Base-by-base conservation (phyloP, 2,888 invertebrate genomes). In the Anorthoa munda region DNA sequence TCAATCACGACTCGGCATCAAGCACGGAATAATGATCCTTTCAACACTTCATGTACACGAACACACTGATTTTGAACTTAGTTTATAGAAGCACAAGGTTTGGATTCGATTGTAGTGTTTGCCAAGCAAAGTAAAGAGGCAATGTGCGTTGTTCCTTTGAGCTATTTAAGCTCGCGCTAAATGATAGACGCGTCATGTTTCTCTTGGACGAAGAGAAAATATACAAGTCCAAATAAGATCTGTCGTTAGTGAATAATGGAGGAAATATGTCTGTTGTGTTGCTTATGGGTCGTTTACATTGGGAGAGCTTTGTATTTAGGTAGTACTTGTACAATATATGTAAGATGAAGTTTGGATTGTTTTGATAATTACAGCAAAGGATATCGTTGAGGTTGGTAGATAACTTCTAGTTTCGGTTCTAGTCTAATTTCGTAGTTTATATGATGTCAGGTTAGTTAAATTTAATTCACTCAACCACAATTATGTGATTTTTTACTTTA, bases 1-100 rank as follows among this genome's bases (percentile, higher is more conserved):
- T 89, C 90, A 88, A 89, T 89, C 89, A 90, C 84, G 80, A 68
- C 79, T 84, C 84, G 80, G 72, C 85, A 85, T 86, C 85, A 82
- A 86, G 83, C 82, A 59, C 70, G 50, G 79, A 85, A 88, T 88
- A 89, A 89, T 88, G 89, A 86, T 83, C 83, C 86, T 83, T 85
- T 88, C 88, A 88, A 86, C 89, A 85, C 86, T 84, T 74, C 66
- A 72, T 72, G 65, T 78, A 69, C 64, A 82, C 75, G 18, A 21
- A 46, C 21, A 39, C n/a, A 50, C 9, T n/a, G 5, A 86, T 15
- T 72, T 65, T 67, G 58, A 76, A 79, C 86, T 31, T 51, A 76
- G 53, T 7, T 0, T 15, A 0, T 15, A 2, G 0, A 12, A 0
- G 0, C 0, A 5, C 68, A 81, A 39, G 71, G 75, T 77, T 69